Base-by-base conservation (phyloP, 2,797 vertebrate genomes). In the Poeciliopsis infans region DNA sequence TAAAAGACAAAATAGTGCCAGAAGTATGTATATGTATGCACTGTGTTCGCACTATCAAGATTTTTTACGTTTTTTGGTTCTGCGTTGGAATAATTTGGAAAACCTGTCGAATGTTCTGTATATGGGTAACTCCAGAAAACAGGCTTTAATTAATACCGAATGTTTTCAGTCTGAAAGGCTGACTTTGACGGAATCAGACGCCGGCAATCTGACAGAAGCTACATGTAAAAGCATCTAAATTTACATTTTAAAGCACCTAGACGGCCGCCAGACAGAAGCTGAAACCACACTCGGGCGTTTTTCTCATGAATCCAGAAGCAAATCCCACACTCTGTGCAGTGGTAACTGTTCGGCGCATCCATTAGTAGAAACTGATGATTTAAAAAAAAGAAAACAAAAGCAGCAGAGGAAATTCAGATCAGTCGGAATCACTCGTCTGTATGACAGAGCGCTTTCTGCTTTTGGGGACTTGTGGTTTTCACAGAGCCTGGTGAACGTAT, bases 301-400 rank as follows among this genome's bases (percentile, higher is more conserved):
- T 95, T 76, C 78, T 90, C 88, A 91, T 85, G 87, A 88, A 86
- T 84, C 83, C 85, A 93, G 66, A 77, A 86, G 81, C 92, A 95
- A 96, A 96, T 95, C 95, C 96, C 95, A 96, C 95, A 95, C 96
- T 96, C 96, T 97, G 97, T 97, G 96, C 97, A 97, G 97, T 97
- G 96, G 97, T 97, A 96, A 97, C 96, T 97, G 96, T 97, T 96
- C 95, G 94, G 95, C 92, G 94, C 95, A 94, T 95, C 95, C 95
- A 77, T 71, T 81, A 78, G 79, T 77, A 84, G 77, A 89, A 83
- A 85, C 31, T 33, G 74, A 79, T 53, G 31, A 64, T 61, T 74
- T 59, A 59, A 61, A 3, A 66, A 66, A 66, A 39, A 23, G 20
- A 66, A 20, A 90, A 86, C 78, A 71, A n/a, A 85, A 78, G 72